Evolutionary conservation across 2,113 vertebrate genomes (phyloP), one percentile per base, ranked within the genome.

Genomic region (Chloebia gouldiae): DNA sequence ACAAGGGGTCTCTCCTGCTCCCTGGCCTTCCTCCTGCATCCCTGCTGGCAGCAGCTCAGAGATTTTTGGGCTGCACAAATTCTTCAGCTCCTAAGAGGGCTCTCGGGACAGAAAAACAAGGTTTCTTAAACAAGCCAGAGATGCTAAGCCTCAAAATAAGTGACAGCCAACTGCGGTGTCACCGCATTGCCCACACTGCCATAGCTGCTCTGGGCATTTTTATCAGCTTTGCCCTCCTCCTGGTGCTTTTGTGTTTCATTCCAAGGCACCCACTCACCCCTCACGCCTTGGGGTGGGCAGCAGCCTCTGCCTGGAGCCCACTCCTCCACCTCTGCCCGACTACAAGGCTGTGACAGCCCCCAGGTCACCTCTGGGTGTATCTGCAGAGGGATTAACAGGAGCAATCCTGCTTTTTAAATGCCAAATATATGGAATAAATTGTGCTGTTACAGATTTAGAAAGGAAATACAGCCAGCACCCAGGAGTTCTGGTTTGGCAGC

Each of bases 191-290:
- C 81, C 89, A 76, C 86, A 81, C 21, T 71, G 86, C 57, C 77
- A 59, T 59, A 80, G 90, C 76, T 73, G 54, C 86, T 87, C 45
- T n/a, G 89, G 94, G 59, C 92, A 92, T 75, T 93, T 90, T 83
- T 47, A 47, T 81, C 77, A 92, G 95, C 86, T 86, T 42, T 96
- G 68, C 39, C 33, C 86, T 88, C 42, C 92, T 83, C 80, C 76
- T 9, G 28, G 17, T 93, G 64, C 89, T 60, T 92, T 35, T 73
- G 63, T n/a, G 15, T 63, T 94, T 94, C 66, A 42, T 63, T 81
- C 65, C 25, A 53, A 54, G 28, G 85, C 88, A 65, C 82, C 56
- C 71, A 90, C 86, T 88, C 90, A 59, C 11, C 42, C 23, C 21
- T 69, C 80, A 45, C 0, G 2, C 70, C 57, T 40, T 23, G 22